Base-by-base conservation (phyloP, 2,113 vertebrate genomes). In the Sprattus sprattus region DNA sequence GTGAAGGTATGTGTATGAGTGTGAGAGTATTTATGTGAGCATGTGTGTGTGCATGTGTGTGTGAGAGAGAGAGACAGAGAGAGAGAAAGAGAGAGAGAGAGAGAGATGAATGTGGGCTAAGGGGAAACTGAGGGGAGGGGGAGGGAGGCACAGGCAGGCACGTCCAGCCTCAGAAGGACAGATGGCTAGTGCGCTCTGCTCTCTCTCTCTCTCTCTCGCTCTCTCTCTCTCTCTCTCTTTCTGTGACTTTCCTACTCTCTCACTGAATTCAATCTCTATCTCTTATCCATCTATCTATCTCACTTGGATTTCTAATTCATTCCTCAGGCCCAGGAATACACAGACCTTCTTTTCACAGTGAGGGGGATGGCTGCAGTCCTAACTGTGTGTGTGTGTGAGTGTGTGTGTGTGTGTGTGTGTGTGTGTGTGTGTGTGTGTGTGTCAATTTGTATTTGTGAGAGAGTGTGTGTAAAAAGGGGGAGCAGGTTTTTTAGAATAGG, bases 231-330 rank as follows among this genome's bases (percentile, higher is more conserved):
- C 87, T 89, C 86, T 50, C 81, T 82, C 45, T 81, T 85, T 54
- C 16, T 86, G 28, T 10, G 84, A 75, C 86, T 82, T 83, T 84
- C 45, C 60, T 91, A 87, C 90, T 88, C 88, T 46, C 89, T 89
- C 91, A 92, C 86, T 50, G 52, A 54, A 54, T 54, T 54, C 52
- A 54, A 54, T 54, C 52, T 54, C 52, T 54, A 54, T 54, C 20
- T 86, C 93, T 91, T 91, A 89, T 92, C 90, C 47, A 52, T 83
- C 54, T 83, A 64, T 86, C 81, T 54, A 45, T 81, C 93, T 86
- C 91, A 92, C 93, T 91, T 90, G 91, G 87, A 95, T 94, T 92
- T 94, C 93, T 93, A 94, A 96, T 96, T 96, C 95, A 95, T 92
- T 93, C 90, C 93, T 93, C 94, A 92, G 95, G 95, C 95, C 96